A percentile compares a stretch with the other conserved stretches of the same genome.
Conservation (phyloP, 2,888 invertebrate genomes). For the Incurvaria masculella region DNA sequence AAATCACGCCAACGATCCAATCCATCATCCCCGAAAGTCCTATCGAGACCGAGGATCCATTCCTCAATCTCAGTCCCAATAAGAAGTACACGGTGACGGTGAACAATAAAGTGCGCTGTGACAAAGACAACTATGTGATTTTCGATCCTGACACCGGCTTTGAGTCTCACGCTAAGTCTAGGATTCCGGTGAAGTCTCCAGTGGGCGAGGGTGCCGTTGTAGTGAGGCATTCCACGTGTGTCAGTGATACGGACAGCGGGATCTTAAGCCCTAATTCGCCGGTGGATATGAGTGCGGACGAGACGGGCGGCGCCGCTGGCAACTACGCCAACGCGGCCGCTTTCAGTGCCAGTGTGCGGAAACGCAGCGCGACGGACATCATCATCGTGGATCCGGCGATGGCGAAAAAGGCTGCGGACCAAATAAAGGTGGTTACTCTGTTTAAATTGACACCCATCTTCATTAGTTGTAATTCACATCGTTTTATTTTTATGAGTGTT, state of each 20-base stretch:
- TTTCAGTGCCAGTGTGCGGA: slow-evolving; percentile 38
- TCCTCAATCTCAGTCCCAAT: slow-evolving; percentile 47
- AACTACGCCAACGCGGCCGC: slow-evolving; percentile 41
- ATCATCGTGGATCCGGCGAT: slow-evolving; percentile 40
- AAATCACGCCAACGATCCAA: slow-evolving; percentile 50
- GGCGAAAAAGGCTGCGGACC: slow-evolving; percentile 46
- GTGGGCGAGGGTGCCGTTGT: slow-evolving; percentile 29
- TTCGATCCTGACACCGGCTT: slow-evolving; percentile 51
- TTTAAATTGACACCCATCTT: no score
- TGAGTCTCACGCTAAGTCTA: slow-evolving; percentile 33
- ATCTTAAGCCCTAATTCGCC: slow-evolving; percentile 63
- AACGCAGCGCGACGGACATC: slow-evolving; percentile 34
- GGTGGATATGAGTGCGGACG: slow-evolving; percentile 43
- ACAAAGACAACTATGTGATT: slow-evolving; percentile 53
- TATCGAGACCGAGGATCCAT: slow-evolving; percentile 46
- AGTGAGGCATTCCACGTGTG: slow-evolving; percentile 37
- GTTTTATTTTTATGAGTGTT: slow-evolving; percentile 6
- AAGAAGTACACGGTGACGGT: slow-evolving; percentile 53
- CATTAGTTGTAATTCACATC: slow-evolving; percentile 5
- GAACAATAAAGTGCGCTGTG: slow-evolving; percentile 50
- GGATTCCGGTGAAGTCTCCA: slow-evolving; percentile 36
- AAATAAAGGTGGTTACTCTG: slow-evolving; percentile 50
- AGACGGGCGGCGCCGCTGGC: slow-evolving; percentile 11
- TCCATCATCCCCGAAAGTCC: slow-evolving; percentile 53
- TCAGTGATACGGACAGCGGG: slow-evolving; percentile 64